A percentile compares a stretch with the other conserved stretches of the same genome.
Evolutionary conservation across 2,888 invertebrate genomes (phyloP).

Genomic region (Agriopis marginaria): DNA sequence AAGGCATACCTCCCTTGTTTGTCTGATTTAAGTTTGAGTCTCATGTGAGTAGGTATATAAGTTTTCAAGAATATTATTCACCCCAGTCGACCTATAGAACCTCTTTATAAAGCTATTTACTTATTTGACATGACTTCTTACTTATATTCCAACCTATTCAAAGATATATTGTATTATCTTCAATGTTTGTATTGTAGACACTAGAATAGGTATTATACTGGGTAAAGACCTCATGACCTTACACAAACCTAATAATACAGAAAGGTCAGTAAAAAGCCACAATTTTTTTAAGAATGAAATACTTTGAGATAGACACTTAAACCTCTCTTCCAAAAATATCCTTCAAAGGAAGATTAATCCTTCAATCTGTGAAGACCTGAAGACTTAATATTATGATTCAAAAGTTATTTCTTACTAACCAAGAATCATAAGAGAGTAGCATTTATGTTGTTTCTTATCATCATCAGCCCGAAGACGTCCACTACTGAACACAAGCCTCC

Average conservation of each 20-base stretch:
- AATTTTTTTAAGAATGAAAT: not conserved
- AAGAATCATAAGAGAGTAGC: not conserved
- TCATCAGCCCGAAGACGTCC: no score
- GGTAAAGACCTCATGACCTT: slow-evolving; percentile 8
- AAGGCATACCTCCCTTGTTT: no score
- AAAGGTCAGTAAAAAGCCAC: slow-evolving; percentile 7
- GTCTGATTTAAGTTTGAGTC: no score
- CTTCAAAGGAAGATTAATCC: not conserved
- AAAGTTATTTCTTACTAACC: not conserved
- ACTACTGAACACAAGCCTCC: no score
- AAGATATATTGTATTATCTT: slow-evolving; percentile 9
- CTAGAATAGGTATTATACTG: not conserved
- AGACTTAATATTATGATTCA: not conserved
- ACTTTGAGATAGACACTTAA: not conserved
- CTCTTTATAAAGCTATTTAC: slow-evolving; percentile 8
- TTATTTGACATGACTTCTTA: slow-evolving; percentile 14
- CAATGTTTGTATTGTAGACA: slow-evolving; percentile 3
- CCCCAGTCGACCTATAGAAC: slow-evolving; percentile 16
- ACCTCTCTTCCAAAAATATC: not conserved
- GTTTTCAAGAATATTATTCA: slow-evolving; percentile 5
- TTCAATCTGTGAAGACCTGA: not conserved
- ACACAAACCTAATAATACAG: slow-evolving; percentile 7
- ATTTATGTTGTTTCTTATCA: no score
- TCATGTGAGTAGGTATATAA: not conserved
- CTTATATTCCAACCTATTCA: not conserved